Evolutionary conservation across 2,113 vertebrate species (phyloP).

Genomic region (Loxodonta africana): DNA sequence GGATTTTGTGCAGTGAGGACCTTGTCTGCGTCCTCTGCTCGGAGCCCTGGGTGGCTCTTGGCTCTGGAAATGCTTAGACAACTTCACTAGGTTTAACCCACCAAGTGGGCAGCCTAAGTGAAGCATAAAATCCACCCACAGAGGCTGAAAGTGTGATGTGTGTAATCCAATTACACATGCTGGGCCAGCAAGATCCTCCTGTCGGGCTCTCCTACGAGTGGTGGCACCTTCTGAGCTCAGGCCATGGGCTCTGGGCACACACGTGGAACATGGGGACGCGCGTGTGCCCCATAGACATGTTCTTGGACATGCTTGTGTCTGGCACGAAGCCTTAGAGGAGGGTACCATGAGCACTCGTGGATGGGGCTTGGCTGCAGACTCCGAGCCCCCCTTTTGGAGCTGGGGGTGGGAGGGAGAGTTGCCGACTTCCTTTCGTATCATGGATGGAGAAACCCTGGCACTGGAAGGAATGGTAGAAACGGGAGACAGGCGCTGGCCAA

Average conservation of each 20-base stretch:
- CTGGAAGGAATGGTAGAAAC: neutral
- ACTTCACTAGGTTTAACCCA: constrained; percentile 75
- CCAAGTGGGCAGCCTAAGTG: constrained; percentile 68
- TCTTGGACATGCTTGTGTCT: neutral
- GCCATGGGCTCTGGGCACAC: neutral
- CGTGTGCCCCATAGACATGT: fast-evolving
- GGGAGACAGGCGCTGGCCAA: neutral
- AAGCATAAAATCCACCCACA: constrained; percentile 80
- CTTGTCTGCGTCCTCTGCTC: constrained; percentile 62
- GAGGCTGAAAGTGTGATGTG: constrained; percentile 76
- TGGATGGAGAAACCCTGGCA: neutral
- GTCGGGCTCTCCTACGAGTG: constrained; percentile 17
- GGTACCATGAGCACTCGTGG: fast-evolving
- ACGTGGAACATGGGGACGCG: neutral
- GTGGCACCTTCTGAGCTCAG: neutral
- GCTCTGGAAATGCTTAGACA: constrained; percentile 82
- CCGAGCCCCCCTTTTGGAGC: neutral
- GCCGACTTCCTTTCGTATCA: neutral
- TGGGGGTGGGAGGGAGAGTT: too few species aligned
- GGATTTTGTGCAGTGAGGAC: constrained; percentile 61
- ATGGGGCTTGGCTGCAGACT: neutral
- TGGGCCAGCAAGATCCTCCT: constrained; percentile 1
- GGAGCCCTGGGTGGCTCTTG: constrained; percentile 69
- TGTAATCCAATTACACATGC: constrained; percentile 79
- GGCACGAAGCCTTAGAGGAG: neutral